These are phyloP conservation scores for Polyodon spathula DNA, from an alignment of 2,113 vertebrate species.

Conservation along the genomic window DNA sequence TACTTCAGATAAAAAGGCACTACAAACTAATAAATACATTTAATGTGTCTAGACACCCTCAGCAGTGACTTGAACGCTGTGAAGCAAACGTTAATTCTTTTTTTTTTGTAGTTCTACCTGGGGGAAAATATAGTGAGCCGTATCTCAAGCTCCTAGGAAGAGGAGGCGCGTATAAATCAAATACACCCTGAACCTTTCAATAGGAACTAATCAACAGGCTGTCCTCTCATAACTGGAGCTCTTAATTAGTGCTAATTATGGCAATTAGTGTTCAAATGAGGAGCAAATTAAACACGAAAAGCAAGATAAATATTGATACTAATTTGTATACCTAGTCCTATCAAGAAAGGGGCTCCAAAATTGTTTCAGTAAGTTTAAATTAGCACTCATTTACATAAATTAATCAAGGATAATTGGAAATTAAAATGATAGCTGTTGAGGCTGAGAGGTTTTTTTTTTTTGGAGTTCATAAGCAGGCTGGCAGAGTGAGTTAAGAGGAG, in stretches of 20 bases:
- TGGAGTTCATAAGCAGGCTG: neutral
- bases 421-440: conserved; percentile 41
- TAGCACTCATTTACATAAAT: conserved; percentile 56
- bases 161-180: conserved; percentile 4
- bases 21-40: too few species aligned
- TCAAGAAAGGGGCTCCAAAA: conserved; percentile 31
- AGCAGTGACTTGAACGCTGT: too few species aligned
- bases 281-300: conserved; percentile 56
- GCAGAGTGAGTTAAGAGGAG: neutral
- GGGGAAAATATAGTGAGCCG: too few species aligned
- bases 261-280: conserved; percentile 76
- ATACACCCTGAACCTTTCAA: conserved; percentile 24
- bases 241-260: conserved; percentile 81
- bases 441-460: conserved; percentile 22
- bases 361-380: conserved; percentile 43
- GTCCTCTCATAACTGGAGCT: conserved; percentile 55
- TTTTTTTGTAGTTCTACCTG: too few species aligned
- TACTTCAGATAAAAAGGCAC: too few species aligned
- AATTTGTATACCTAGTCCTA: conserved; percentile 38
- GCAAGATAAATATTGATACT: conserved; percentile 59
- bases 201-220: conserved; percentile 47
- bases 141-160: neutral
- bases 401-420: conserved; percentile 48
- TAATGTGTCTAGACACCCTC: too few species aligned
- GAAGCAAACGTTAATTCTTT: too few species aligned